phyloP scores from a whole-genome alignment of 2,797 vertebrate genomes.

The Lacerta viridis region DNA sequence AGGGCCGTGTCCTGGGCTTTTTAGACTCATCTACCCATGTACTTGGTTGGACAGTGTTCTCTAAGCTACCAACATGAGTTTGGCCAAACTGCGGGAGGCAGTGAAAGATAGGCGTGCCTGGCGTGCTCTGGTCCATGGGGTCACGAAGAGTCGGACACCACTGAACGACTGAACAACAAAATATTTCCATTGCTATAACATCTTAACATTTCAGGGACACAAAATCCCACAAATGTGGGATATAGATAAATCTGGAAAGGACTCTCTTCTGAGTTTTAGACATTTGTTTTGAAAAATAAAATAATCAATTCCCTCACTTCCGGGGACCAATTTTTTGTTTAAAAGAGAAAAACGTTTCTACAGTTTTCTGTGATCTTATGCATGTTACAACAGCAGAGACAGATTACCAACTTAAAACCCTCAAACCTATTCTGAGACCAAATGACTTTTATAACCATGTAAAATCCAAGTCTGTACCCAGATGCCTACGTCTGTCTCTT shows the following conservation, averaged over 20 bases:
- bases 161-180: too few relatives aligned
- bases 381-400: background rate
- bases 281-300: background rate
- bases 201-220: background rate
- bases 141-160: too few relatives aligned
- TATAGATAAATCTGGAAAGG: background rate
- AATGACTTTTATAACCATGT: constrained; percentile 12
- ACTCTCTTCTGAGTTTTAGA: background rate
- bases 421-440: constrained; percentile 23
- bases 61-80: too few relatives aligned
- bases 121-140: too few relatives aligned
- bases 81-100: too few relatives aligned
- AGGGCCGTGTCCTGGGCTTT: too few relatives aligned
- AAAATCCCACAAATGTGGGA: constrained; percentile 28
- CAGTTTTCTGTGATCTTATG: background rate
- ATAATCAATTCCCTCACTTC: background rate
- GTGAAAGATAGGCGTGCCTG: too few relatives aligned
- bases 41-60: too few relatives aligned
- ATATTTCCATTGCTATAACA: background rate
- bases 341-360: constrained; percentile 9
- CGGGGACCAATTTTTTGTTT: constrained; percentile 1
- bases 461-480: background rate
- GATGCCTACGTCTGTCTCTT: constrained; percentile 12
- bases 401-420: constrained; percentile 35
- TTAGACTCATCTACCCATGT: too few relatives aligned